Conservation (phyloP, 2,113 vertebrate genomes). For the Rhinolophus sinicus region DNA sequence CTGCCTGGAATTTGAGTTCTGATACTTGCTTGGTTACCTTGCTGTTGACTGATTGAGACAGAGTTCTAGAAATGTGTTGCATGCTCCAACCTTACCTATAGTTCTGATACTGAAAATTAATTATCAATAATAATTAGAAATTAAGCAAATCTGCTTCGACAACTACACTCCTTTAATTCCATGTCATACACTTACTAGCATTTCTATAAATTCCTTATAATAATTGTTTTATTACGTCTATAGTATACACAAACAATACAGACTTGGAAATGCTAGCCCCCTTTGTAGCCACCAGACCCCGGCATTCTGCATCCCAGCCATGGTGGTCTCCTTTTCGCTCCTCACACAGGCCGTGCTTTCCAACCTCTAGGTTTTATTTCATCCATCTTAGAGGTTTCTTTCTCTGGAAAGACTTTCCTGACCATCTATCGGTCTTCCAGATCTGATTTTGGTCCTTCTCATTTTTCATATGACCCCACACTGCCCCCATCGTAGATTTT, state of each 20-base stretch:
- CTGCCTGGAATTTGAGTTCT: background rate
- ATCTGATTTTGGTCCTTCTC: background rate
- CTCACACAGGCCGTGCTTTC: background rate
- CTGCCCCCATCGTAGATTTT: background rate
- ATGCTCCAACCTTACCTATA: too few relatives aligned
- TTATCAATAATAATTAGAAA: background rate
- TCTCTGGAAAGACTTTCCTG: background rate
- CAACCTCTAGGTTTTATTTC: background rate
- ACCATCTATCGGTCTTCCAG: background rate
- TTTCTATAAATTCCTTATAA: background rate
- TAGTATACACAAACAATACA: background rate
- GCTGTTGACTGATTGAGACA: background rate
- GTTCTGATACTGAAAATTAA: background rate
- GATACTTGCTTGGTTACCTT: background rate
- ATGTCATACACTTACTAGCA: background rate
- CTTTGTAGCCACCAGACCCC: rapidly evolving
- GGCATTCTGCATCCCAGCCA: background rate
- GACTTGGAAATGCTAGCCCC: background rate
- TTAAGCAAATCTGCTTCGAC: background rate
- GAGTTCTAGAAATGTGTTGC: background rate
- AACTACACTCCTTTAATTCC: background rate
- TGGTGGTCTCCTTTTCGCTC: background rate
- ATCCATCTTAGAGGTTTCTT: background rate
- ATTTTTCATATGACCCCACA: background rate
- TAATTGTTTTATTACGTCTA: background rate